Evolutionary conservation across 1,140 invertebrate genomes (phyloP).

Genomic region (Dryas iulia): DNA sequence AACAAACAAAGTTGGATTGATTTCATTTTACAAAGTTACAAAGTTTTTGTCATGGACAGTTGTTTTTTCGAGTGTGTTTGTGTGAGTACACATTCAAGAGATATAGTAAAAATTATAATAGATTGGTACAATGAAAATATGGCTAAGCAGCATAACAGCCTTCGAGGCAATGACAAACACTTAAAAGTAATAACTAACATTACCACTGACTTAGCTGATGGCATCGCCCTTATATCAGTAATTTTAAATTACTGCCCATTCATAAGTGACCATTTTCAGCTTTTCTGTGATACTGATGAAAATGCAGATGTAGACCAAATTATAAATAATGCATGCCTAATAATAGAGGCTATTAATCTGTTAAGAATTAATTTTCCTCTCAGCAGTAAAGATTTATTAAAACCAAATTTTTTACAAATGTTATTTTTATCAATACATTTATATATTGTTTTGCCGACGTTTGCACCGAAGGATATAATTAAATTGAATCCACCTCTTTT

Average conservation of each 20-base stretch:
- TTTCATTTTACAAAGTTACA: conserved; percentile 72
- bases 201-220: conserved; percentile 62
- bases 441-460: conserved; percentile 64
- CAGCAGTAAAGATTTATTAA: conserved; percentile 57
- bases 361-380: conserved; percentile 66
- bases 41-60: conserved; percentile 71
- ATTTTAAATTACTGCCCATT: conserved; percentile 67
- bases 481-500: conserved; percentile 64
- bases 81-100: conserved; percentile 53
- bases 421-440: conserved; percentile 71
- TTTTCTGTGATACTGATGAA: conserved; percentile 49
- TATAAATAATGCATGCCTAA: conserved; percentile 66
- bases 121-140: conserved; percentile 71
- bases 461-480: conserved; percentile 59
- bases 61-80: conserved; percentile 71
- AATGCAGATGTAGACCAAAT: conserved; percentile 39
- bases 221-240: conserved; percentile 54
- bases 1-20: conserved; percentile 74
- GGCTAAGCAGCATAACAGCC: conserved; percentile 40
- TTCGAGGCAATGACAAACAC: conserved; percentile 42
- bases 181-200: conserved; percentile 57
- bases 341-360: conserved; percentile 62
- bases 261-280: conserved; percentile 52
- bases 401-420: conserved; percentile 70
- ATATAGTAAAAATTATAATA: conserved; percentile 53